Evolutionary conservation across 2,888 invertebrate species (phyloP), one percentile per base, ranked within the genome.

Genomic region (Leptinotarsa rubiginosa): DNA sequence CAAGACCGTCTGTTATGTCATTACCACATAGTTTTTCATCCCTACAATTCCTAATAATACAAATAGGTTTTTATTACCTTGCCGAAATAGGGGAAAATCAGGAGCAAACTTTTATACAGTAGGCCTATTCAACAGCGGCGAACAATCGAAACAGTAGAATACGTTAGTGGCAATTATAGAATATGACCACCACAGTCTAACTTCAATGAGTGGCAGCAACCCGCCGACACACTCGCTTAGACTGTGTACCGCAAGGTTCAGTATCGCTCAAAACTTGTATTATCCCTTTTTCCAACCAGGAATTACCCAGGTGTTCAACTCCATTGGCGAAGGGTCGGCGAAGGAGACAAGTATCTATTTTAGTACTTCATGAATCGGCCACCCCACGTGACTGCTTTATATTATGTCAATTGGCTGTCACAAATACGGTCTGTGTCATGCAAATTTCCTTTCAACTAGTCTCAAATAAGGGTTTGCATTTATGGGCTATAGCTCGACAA

Each of bases 331-430:
- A 84, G 82, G 85, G 85, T 85, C 82, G 77, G 79, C 81, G 77
- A 64, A 73, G 82, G 83, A 82, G 83, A 85, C 84, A 85, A 86
- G 87, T 87, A 87, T 87, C 87, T 87, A 87, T 87, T 87, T 87
- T 86, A 86, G 85, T 86, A 86, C 86, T 87, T 86, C 84, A 85
- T 87, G 86, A 87, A 87, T 86, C 84, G 85, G 82, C 81, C 82
- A 85, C 87, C 86, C 86, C 87, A 87, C 87, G 87, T 87, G 88
- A 87, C 87, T 84, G 84, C 85, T 86, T 88, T 87, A 84, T 87
- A 81, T 84, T 82, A 83, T 85, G 87, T 88, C 88, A 88, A 88
- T 88, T 88, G 88, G 86, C 85, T 87, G 87, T 87, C 87, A 87
- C 87, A 87, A 88, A 88, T 87, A 86, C 85, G 86, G 77, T 80